A percentile compares a stretch with the other conserved stretches of the same genome.
Evolutionary conservation across 2,797 vertebrate genomes (phyloP).

Genomic region (Chlorospingus flavigularis): DNA sequence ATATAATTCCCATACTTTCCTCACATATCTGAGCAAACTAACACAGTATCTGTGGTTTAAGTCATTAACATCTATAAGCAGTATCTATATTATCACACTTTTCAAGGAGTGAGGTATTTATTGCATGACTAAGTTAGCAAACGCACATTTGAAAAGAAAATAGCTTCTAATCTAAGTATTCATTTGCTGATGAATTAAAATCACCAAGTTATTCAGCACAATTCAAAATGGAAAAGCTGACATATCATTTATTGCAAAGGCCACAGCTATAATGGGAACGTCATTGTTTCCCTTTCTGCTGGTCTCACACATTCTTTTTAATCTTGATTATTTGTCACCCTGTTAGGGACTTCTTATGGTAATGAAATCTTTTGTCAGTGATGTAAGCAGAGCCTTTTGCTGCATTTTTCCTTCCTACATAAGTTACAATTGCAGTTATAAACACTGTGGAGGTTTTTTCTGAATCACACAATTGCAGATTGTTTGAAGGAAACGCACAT

Average conservation of each 20-base stretch:
- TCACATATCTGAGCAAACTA: not conserved
- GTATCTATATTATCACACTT: not conserved
- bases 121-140: constrained; percentile 34
- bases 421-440: constrained; percentile 33
- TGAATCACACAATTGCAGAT: constrained; percentile 62
- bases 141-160: constrained; percentile 43
- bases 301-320: constrained; percentile 66
- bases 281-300: constrained; percentile 70
- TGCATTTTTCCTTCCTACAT: constrained; percentile 52
- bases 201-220: constrained; percentile 63
- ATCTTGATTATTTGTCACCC: constrained; percentile 61
- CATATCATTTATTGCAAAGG: constrained; percentile 62
- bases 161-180: constrained; percentile 60
- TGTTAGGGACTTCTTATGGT: constrained; percentile 55
- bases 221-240: constrained; percentile 66
- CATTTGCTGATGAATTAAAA: constrained; percentile 64
- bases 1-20: not conserved
- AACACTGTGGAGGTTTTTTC: constrained; percentile 44
- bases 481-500: constrained; percentile 41
- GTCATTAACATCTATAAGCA: not conserved
- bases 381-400: constrained; percentile 29
- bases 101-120: constrained; percentile 18
- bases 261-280: constrained; percentile 45
- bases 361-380: constrained; percentile 60
- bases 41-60: not conserved